phyloP scores from a whole-genome alignment of 2,888 invertebrate species.

The Meloe dianella region DNA sequence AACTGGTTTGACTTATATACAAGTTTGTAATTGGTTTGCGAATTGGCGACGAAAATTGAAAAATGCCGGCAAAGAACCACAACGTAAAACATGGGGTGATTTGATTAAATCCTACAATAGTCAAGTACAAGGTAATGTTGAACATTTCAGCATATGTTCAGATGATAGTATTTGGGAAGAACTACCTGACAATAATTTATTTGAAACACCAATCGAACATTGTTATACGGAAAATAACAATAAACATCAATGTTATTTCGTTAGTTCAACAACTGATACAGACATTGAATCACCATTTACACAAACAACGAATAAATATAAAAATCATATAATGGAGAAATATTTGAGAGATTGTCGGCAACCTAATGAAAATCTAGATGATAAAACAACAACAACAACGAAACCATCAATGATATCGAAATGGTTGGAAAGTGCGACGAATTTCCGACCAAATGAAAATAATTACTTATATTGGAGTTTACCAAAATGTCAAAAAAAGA shows the following conservation, averaged over 20 bases:
- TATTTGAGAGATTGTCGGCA: slow-evolving; percentile 62
- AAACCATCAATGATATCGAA: slow-evolving; percentile 69
- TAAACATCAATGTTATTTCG: slow-evolving; percentile 54
- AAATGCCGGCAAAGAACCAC: slow-evolving; percentile 73
- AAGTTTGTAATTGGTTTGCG: slow-evolving; percentile 85
- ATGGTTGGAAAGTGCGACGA: slow-evolving; percentile 78
- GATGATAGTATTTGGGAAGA: slow-evolving; percentile 83
- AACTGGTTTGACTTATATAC: slow-evolving; percentile 77
- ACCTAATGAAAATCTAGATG: slow-evolving; percentile 37
- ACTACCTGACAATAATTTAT: slow-evolving; percentile 56
- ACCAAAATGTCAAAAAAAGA: slow-evolving; percentile 51
- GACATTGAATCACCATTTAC: slow-evolving; percentile 47
- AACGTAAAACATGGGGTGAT: slow-evolving; percentile 76
- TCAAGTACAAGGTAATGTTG: slow-evolving; percentile 78
- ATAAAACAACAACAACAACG: slow-evolving; percentile 32
- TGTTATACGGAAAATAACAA: slow-evolving; percentile 39
- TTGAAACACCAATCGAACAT: slow-evolving; percentile 27
- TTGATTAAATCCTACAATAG: slow-evolving; percentile 74
- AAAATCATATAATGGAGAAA: slow-evolving; percentile 67
- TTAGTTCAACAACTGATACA: slow-evolving; percentile 57
- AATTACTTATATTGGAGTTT: slow-evolving; percentile 72
- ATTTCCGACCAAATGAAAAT: slow-evolving; percentile 74
- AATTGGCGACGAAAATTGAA: slow-evolving; percentile 81
- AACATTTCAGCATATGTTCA: slow-evolving; percentile 80
- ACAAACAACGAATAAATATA: slow-evolving; percentile 61